Base-by-base conservation (phyloP, 2,113 vertebrate species). In the Gavialis gangeticus region DNA sequence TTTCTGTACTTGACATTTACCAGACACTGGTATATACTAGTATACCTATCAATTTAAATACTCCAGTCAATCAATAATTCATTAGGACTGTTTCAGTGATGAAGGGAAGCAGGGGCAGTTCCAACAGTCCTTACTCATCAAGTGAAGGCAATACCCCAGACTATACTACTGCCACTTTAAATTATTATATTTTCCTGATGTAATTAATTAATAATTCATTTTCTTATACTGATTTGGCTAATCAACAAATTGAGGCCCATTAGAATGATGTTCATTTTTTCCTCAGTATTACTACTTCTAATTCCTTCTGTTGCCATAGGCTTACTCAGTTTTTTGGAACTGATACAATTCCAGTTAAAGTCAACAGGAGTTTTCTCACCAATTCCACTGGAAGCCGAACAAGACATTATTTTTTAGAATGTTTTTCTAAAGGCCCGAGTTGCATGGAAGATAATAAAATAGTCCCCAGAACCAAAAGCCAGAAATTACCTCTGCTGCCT, bases 241-340 rank as follows among this genome's bases (percentile, higher is more conserved):
- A 34, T 77, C 13, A 92, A 89, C 76, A 91, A 86, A 75, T 0
- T 1, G 90, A n/a, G 28, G 46, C 64, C 46, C 8, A 88, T 78
- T 88, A 93, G 81, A 76, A 64, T 55, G 46, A 46, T 46, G 37
- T 46, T 1, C 4, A 28, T 81, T 82, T 83, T 46, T 12, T 94
- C 84, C 82, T 90, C 57, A 30, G 17, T 91, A 91, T 88, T 87
- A 75, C 30, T 15, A 82, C n/a, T 34, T 90, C 95, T 88, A 63
- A 57, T 92, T 93, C 81, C 64, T 89, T 75, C 76, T 91, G 95
- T 91, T 84, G 91, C 67, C 62, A 67, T 82, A 79, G 69, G 54
- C 87, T 91, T 91, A 91, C 85, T 95, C 92, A 92, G 81, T 83
- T 93, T 93, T 81, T 88, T 90, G 34, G 91, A 95, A 78, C 89